A percentile compares a stretch with the other conserved stretches of the same genome.
phyloP scores from a whole-genome alignment of 2,113 vertebrate species.

The Petaurus breviceps region DNA sequence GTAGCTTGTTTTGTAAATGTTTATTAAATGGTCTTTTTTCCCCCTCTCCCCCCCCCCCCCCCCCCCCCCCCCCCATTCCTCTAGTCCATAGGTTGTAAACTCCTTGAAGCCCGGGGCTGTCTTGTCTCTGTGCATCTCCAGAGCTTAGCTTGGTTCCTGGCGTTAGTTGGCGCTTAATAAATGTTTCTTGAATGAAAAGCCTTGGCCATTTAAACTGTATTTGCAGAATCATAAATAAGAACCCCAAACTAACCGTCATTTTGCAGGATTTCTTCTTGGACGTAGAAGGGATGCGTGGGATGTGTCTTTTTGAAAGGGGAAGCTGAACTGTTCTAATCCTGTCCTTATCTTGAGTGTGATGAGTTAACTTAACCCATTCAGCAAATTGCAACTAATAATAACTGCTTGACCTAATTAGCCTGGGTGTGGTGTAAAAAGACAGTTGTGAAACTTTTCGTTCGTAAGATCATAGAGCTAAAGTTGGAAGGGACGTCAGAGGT shows the following conservation, averaged over 20 bases:
- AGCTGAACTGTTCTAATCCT: not conserved
- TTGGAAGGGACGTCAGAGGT: not conserved
- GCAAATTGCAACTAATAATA: not conserved
- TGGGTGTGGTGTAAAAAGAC: not conserved
- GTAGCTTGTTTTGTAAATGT: not conserved
- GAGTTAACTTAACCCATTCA: not conserved
- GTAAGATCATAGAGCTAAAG: not conserved
- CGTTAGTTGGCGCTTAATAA: not conserved
- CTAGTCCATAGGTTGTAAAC: not conserved
- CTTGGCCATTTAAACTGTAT: not conserved
- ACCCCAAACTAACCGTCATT: not conserved
- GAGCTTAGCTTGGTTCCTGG: not conserved
- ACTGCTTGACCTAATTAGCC: not conserved
- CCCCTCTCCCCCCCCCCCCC: fast-evolving
- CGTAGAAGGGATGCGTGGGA: not conserved
- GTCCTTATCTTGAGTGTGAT: not conserved
- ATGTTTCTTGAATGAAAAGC: not conserved
- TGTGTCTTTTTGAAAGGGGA: not conserved
- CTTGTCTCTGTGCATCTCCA: not conserved
- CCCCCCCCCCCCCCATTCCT: fast-evolving
- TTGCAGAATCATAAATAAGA: not conserved
- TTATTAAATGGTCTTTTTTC: not conserved
- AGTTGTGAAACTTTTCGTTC: not conserved
- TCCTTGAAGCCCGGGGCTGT: not conserved
- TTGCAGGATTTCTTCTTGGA: not conserved